A percentile compares a stretch with the other conserved stretches of the same genome.
Evolutionary conservation across 2,113 vertebrate species (phyloP).

Genomic region (Cromileptes altivelis): DNA sequence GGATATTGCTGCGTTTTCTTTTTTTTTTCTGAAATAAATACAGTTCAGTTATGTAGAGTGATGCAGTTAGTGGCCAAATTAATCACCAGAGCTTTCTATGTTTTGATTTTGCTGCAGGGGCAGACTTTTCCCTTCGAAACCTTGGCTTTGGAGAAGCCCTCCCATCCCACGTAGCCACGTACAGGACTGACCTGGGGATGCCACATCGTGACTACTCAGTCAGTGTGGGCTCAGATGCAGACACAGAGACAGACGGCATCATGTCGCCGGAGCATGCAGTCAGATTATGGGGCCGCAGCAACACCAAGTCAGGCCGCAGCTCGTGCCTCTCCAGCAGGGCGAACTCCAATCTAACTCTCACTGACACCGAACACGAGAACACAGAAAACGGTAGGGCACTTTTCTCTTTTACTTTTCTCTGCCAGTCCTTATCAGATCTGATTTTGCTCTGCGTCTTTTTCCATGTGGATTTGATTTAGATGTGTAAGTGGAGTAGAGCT

Average conservation of each 20-base stretch:
- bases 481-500: background rate
- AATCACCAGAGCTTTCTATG: slow-evolving; percentile 31
- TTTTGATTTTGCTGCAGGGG: slow-evolving; percentile 80
- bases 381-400: slow-evolving; percentile 93
- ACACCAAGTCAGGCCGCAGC: slow-evolving; percentile 94
- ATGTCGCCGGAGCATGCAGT: slow-evolving; percentile 93
- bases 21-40: slow-evolving; percentile 1
- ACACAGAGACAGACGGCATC: slow-evolving; percentile 92
- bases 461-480: slow-evolving; percentile 2
- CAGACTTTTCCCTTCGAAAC: slow-evolving; percentile 93
- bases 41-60: slow-evolving; percentile 35
- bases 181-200: slow-evolving; percentile 91
- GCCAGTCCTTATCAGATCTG: background rate
- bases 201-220: slow-evolving; percentile 93
- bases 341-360: slow-evolving; percentile 98
- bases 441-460: background rate
- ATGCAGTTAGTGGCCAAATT: background rate
- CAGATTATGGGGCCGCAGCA: slow-evolving; percentile 93
- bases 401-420: accelerated
- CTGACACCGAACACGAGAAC: slow-evolving; percentile 97
- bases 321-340: slow-evolving; percentile 97
- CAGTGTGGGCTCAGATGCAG: slow-evolving; percentile 91
- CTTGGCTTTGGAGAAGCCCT: slow-evolving; percentile 92
- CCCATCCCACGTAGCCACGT: slow-evolving; percentile 88
- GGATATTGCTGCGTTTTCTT: slow-evolving; percentile 20